Percentiles rank a stretch among this genome's conserved stretches.
Evolutionary conservation across 2,113 vertebrate genomes (phyloP).

Genomic region (Eidolon helvum): DNA sequence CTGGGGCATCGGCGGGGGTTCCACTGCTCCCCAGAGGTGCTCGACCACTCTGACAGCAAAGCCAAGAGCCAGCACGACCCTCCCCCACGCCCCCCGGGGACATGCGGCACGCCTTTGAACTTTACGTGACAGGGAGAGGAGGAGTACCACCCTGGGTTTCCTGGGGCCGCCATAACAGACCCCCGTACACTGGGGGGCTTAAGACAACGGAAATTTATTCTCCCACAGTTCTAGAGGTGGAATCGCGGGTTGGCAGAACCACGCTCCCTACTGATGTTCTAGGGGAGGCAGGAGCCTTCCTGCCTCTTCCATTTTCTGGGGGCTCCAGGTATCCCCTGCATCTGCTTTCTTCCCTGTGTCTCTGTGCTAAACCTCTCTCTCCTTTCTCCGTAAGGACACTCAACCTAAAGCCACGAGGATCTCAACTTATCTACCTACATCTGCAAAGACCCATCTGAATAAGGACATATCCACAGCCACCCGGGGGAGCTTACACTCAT

Average conservation of each 20-base stretch:
- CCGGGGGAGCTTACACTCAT: not conserved
- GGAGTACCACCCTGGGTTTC: not conserved
- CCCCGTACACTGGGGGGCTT: not conserved
- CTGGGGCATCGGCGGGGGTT: accelerated
- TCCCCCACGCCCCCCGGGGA: not conserved
- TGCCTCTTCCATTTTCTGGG: not conserved
- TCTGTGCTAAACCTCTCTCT: not conserved
- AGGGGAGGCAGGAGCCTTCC: not conserved
- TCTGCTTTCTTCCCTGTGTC: not conserved
- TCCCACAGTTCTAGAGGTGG: not conserved
- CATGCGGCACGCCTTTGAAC: not conserved
- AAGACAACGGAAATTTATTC: not conserved
- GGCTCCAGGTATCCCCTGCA: accelerated
- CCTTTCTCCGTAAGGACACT: not conserved
- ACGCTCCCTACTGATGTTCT: not conserved
- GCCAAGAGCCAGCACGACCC: not conserved
- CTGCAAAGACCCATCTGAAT: not conserved
- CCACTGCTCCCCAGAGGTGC: not conserved
- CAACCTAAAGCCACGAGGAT: not conserved
- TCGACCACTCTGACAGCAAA: not conserved
- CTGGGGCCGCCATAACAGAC: not conserved
- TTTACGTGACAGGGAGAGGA: too few relatives aligned
- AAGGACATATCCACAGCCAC: not conserved
- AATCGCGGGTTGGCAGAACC: not conserved
- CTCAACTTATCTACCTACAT: not conserved